Evolutionary conservation across 2,113 vertebrate species (phyloP), one percentile per base, ranked within the genome.

Genomic region (Meleagris gallopavo): DNA sequence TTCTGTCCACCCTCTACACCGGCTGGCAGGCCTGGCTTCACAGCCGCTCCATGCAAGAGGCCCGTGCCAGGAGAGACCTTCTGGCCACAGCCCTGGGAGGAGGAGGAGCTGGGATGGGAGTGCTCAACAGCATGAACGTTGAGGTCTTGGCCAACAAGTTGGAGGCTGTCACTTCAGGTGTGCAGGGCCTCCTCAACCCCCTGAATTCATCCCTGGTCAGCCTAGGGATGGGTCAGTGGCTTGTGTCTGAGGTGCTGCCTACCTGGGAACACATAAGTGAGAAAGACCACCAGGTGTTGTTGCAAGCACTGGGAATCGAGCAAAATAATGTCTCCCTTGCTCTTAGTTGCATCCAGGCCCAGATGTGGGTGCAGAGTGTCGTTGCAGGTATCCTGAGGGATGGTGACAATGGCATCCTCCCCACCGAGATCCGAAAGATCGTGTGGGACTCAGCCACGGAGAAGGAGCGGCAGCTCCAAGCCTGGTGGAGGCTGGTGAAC

Each of bases 321-420:
- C 96, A 96, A 84, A 96, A 40, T 92, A 96, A 96, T 1, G 0
- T 96, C 73, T 96, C 96, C 13, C 95, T 96, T 40, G 96, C 96
- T 95, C 96, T 96, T 4, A 96, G 96, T 36, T 96, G 96, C 94
- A 96, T 96, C 92, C 96, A 96, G 86, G 96, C 96, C 80, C 96
- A 96, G 92, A 88, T 78, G 86, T 96, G 96, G 96, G 96, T 96
- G 88, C 96, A 96, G 95, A 96, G 77, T 96, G 96, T 96, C 3
- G 25, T 96, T 96, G 96, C 96, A 96, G 96, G 96, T 77, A 96
- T 96, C 88, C 92, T 96, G 86, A 94, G 96, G 15, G 95, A 96
- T 0, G 96, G 96, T 0, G 96, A 96, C 65, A 96, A 95, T 0
- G 96, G 96, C 0, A 10, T 96, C 88, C 95, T 96, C 69, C 96